Evolutionary conservation across 2,888 invertebrate genomes (phyloP).

Genomic region (Drosophila lacicola): DNA sequence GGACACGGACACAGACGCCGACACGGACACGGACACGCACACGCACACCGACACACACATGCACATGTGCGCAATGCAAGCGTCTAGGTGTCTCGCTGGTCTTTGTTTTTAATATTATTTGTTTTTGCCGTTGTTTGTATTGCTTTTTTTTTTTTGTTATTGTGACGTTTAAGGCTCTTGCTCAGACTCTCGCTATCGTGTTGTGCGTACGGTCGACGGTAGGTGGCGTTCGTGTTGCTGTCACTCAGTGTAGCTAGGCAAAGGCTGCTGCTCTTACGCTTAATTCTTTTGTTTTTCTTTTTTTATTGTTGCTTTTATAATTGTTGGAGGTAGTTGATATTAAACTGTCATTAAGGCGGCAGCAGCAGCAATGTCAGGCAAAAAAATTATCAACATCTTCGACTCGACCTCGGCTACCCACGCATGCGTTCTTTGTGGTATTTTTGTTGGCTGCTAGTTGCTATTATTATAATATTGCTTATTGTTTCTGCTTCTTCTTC

Average conservation of each 20-base stretch:
- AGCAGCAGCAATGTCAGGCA: constrained; percentile 30
- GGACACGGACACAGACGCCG: constrained; percentile 17
- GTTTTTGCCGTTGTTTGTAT: constrained; percentile 17
- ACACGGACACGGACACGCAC: constrained; percentile 22
- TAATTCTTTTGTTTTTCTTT: neutral
- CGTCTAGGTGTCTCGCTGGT: constrained; percentile 20
- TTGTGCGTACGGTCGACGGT: constrained; percentile 37
- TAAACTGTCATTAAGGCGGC: constrained; percentile 23
- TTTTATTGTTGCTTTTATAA: constrained; percentile 23
- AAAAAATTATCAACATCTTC: constrained; percentile 16
- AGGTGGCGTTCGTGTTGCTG: constrained; percentile 51
- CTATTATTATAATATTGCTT: constrained; percentile 8
- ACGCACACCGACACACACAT: constrained; percentile 5
- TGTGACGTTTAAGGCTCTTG: constrained; percentile 23
- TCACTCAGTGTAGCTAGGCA: constrained; percentile 7
- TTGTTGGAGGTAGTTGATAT: constrained; percentile 64
- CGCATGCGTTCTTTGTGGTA: constrained; percentile 3
- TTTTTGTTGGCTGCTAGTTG: constrained; percentile 10
- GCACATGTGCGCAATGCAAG: constrained; percentile 22
- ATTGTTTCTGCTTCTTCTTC: constrained; percentile 5
- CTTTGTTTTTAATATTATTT: constrained; percentile 26
- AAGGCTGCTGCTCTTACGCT: constrained; percentile 9
- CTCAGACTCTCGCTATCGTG: constrained; percentile 13
- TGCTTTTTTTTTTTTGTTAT: constrained; percentile 20
- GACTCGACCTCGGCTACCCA: constrained; percentile 13